Evolutionary conservation across 37 sponge, comb jelly and placozoan species (phyloP).

Genomic region (Axinella damicornis): DNA sequence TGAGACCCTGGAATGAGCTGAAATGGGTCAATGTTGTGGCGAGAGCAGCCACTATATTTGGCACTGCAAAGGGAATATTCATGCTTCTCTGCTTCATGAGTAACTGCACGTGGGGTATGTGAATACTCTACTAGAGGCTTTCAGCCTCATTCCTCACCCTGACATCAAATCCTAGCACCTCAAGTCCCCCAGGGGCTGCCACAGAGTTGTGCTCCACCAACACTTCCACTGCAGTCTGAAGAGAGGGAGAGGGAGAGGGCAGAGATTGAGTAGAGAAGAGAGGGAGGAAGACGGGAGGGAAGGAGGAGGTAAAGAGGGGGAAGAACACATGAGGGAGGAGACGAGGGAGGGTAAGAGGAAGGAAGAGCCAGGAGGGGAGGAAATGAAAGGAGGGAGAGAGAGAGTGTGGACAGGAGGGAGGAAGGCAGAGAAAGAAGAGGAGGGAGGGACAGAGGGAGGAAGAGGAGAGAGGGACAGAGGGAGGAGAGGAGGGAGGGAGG

Average conservation of each 20-base stretch:
- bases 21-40: no score
- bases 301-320: background rate
- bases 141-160: conserved; percentile 36
- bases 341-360: background rate
- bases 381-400: no score
- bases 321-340: no score
- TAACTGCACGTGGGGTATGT: background rate
- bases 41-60: no score
- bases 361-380: no score
- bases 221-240: conserved; percentile 54
- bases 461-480: background rate
- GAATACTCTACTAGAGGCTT: background rate
- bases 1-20: no score
- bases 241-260: background rate
- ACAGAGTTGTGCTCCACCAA: conserved; percentile 37
- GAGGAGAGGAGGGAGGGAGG: no score
- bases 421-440: no score
- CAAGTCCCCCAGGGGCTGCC: conserved; percentile 31
- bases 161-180: conserved; percentile 84
- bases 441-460: background rate
- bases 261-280: no score
- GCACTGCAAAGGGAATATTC: no score
- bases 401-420: background rate
- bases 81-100: background rate
- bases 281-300: no score